Conservation (phyloP, 2,888 invertebrate species). For the Matsumyia berberina region DNA sequence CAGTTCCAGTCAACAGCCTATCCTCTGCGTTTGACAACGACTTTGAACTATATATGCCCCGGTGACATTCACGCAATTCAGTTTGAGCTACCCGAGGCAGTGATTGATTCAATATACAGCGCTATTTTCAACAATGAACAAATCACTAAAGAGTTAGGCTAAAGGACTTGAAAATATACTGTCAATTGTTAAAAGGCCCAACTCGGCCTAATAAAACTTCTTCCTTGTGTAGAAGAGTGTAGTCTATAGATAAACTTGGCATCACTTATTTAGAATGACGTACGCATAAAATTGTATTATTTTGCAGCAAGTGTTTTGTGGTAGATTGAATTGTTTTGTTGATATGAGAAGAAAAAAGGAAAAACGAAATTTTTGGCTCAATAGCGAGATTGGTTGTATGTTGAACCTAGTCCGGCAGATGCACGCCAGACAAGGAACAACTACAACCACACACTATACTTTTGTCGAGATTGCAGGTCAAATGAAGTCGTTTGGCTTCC, state of each 20-base stretch:
- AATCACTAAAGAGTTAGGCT: no score
- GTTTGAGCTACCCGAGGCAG: no score
- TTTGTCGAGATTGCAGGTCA: conserved; percentile 81
- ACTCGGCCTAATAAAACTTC: background rate
- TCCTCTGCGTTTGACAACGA: no score
- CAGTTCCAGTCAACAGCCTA: no score
- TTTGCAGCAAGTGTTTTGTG: conserved; percentile 63
- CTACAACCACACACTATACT: conserved; percentile 80
- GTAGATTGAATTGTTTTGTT: conserved; percentile 42
- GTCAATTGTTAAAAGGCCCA: no score
- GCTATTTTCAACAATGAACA: no score
- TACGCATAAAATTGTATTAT: conserved; percentile 35
- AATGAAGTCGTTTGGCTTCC: conserved; percentile 80
- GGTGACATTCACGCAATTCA: no score
- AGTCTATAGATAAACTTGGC: conserved; percentile 18
- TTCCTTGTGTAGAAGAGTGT: conserved; percentile 5
- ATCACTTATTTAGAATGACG: conserved; percentile 61
- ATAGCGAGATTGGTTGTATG: conserved; percentile 81
- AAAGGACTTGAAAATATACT: no score
- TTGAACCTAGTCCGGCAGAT: conserved; percentile 80
- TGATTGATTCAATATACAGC: no score
- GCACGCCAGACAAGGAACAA: conserved; percentile 78
- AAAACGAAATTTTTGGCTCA: conserved; percentile 81
- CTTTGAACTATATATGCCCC: no score
- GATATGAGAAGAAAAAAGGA: conserved; percentile 80